Conservation (phyloP, 2,888 invertebrate genomes). For the Rhingia campestris region DNA sequence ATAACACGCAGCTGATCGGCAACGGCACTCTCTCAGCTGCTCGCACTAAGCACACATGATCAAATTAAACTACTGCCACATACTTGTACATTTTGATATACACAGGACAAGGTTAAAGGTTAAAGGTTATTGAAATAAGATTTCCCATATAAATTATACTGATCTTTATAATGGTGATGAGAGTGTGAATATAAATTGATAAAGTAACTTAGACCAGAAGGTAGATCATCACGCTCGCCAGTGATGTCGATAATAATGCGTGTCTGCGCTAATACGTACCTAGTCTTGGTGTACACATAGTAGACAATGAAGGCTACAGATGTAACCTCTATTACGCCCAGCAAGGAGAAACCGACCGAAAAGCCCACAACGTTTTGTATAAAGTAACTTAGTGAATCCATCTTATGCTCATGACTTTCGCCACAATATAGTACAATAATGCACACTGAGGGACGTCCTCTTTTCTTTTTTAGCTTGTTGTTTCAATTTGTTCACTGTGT, state of each 20-base stretch:
- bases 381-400: conserved; percentile 78
- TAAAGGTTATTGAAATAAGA: conserved; percentile 32
- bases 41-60: conserved; percentile 1
- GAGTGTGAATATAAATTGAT: conserved; percentile 7
- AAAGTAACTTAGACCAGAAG: conserved; percentile 20
- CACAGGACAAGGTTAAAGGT: conserved; percentile 26
- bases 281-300: conserved; percentile 81
- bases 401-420: conserved; percentile 65
- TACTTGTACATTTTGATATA: neutral
- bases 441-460: conserved; percentile 10
- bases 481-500: conserved; percentile 45
- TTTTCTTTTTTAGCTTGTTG: conserved; percentile 9
- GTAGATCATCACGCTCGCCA: conserved; percentile 5
- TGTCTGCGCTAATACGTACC: conserved; percentile 77
- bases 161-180: too few relatives aligned
- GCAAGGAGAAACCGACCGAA: conserved; percentile 79
- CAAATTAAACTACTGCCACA: conserved; percentile 6
- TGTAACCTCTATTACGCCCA: conserved; percentile 81
- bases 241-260: conserved; percentile 11
- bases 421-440: conserved; percentile 21
- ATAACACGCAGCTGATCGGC: conserved; percentile 42
- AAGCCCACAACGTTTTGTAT: conserved; percentile 78
- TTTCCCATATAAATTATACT: conserved; percentile 11
- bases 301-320: conserved; percentile 81
- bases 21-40: conserved; percentile 2